Evolutionary conservation across 1,140 invertebrate species (phyloP).

Genomic region (Holcopasites calliopsidis): DNA sequence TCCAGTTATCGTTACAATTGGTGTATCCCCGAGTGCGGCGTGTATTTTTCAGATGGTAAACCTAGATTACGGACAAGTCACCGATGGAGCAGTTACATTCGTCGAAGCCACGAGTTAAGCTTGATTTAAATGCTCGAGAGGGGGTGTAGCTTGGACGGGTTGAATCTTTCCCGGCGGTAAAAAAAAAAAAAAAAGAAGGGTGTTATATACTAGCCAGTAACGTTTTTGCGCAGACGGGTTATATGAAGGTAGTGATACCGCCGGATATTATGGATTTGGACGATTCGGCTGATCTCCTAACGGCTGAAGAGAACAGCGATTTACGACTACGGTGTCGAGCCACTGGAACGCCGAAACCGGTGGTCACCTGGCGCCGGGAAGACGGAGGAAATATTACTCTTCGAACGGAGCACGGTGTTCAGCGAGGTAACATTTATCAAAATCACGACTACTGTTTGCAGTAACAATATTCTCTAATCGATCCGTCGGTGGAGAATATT

Average conservation of each 20-base stretch:
- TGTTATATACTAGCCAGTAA: conserved; percentile 21
- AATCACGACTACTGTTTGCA: neutral
- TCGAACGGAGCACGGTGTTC: conserved; percentile 81
- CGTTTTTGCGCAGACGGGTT: conserved; percentile 83
- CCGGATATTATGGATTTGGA: conserved; percentile 87
- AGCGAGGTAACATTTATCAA: conserved; percentile 14
- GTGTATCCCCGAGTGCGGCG: neutral
- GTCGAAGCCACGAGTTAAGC: conserved; percentile 34
- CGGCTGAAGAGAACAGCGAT: conserved; percentile 84
- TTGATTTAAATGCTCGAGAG: conserved; percentile 40
- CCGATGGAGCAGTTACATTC: neutral
- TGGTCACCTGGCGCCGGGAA: conserved; percentile 87
- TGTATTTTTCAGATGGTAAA: conserved; percentile 25
- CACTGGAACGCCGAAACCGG: conserved; percentile 88
- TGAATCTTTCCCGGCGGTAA: neutral
- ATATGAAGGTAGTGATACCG: conserved; percentile 89
- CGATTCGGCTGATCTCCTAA: conserved; percentile 66
- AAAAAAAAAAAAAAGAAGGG: too few relatives aligned
- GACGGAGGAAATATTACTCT: conserved; percentile 86
- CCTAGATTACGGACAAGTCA: conserved; percentile 36
- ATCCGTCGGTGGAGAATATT: too few relatives aligned
- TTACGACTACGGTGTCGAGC: conserved; percentile 87
- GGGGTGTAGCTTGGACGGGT: neutral
- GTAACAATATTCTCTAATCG: too few relatives aligned
- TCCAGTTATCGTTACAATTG: neutral